Evolutionary conservation across 2,113 vertebrate genomes (phyloP), one percentile per base, ranked within the genome.

Genomic region (Smithornis capensis): DNA sequence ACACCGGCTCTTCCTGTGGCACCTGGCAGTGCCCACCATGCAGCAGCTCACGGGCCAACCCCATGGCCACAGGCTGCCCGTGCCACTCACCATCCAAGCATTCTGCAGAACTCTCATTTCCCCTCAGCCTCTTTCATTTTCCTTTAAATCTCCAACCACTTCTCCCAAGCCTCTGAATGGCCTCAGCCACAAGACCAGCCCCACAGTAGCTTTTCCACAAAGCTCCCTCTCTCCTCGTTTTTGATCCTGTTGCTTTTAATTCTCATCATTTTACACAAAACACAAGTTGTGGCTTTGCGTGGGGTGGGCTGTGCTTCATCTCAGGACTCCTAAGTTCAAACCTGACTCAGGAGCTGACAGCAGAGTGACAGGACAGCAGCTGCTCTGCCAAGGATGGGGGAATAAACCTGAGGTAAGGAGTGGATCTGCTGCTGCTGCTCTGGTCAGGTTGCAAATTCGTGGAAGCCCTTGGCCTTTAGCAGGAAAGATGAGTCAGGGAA

Each of bases 71-170:
- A 14, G 91, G 49, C 83, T 27, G 40, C 38, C 89, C 82, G 92
- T 45, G 45, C 92, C 35, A 1, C 49, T 60, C 9, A 2, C 6
- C 2, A 15, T 45, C 55, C 63, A 16, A 75, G 77, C 2, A 0
- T 56, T 63, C 81, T 18, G 44, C 81, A 79, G 80, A 75, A 74
- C 40, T 40, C 7, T 55, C 1, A 3, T 29, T 86, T 90, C 86
- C 86, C 71, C 50, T 84, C 84, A 71, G 62, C 84, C 55, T 19
- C 68, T 96, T 97, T 97, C 84, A 1, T 73, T 92, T 98, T 97
- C 96, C 93, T 33, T 83, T 77, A 93, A 98, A 89, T 15, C 37
- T 6, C 16, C 40, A 75, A 5, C 33, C 21, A 2, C 53, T 78
- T 90, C 92, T 83, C 52, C 63, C 19, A 13, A 76, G 52, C 9